Percentiles rank a stretch among this genome's conserved stretches.
Conservation (phyloP, 2,888 invertebrate species). For the Scaptomyza polygonia region DNA sequence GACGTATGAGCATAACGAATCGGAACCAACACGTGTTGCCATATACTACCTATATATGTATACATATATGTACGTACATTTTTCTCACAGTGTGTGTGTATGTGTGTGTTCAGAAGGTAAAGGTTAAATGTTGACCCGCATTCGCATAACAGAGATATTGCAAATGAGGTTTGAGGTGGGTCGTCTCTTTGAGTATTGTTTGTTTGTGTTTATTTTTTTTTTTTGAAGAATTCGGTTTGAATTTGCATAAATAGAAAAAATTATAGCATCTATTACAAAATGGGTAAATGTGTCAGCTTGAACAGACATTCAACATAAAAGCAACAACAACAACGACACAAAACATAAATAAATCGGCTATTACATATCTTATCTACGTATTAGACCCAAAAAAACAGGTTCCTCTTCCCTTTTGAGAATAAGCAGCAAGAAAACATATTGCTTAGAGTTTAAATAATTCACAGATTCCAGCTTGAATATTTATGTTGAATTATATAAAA, state of each 20-base stretch:
- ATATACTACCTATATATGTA: constrained; percentile 8
- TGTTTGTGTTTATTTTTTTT: too few relatives aligned
- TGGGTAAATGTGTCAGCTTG: constrained; percentile 72
- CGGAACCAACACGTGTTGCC: constrained; percentile 74
- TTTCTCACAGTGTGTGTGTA: constrained; percentile 11
- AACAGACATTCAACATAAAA: constrained; percentile 31
- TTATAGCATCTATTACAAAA: constrained; percentile 79
- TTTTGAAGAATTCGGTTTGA: constrained; percentile 34
- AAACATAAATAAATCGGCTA: constrained; percentile 25
- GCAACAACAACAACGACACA: constrained; percentile 4
- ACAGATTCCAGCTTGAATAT: too few relatives aligned
- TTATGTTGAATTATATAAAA: too few relatives aligned
- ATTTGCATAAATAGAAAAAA: constrained; percentile 79
- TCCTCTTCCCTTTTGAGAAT: constrained; percentile 6
- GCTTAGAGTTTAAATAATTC: too few relatives aligned
- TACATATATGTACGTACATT: background rate
- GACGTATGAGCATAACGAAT: constrained; percentile 33
- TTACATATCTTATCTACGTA: constrained; percentile 5
- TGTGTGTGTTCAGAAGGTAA: constrained; percentile 65
- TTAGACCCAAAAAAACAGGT: background rate
- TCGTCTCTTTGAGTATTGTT: background rate
- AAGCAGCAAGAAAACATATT: too few relatives aligned
- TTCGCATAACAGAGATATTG: constrained; percentile 52
- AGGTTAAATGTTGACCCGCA: constrained; percentile 77
- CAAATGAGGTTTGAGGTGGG: constrained; percentile 34